Conservation (phyloP, 2,797 vertebrate species). For the Sciurus carolinensis region DNA sequence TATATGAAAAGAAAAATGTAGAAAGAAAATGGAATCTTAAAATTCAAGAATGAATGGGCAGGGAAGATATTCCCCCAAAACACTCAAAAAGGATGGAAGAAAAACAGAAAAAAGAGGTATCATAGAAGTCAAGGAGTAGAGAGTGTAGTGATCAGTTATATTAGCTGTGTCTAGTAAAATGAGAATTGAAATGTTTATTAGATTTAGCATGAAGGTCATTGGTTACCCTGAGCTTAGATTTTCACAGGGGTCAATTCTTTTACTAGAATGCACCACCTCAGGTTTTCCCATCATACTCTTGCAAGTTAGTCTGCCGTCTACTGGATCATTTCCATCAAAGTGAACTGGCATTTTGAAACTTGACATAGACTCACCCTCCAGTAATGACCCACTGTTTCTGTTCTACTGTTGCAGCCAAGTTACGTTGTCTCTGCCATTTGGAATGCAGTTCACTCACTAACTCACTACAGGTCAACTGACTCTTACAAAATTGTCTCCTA, state of each 20-base stretch:
- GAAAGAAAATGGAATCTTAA: neutral
- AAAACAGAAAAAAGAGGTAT: neutral
- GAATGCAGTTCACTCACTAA: neutral
- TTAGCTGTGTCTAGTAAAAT: neutral
- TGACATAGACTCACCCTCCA: neutral
- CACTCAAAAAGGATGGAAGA: neutral
- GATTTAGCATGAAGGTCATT: neutral
- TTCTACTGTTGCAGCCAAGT: neutral
- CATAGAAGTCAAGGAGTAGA: neutral
- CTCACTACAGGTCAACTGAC: neutral
- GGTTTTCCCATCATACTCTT: neutral
- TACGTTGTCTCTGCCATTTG: neutral
- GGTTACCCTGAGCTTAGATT: neutral
- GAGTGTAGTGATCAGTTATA: neutral
- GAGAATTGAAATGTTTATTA: neutral
- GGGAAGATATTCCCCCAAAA: neutral
- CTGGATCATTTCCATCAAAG: neutral
- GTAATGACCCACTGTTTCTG: neutral
- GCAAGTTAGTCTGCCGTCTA: neutral
- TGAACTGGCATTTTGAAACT: neutral
- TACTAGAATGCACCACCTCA: neutral
- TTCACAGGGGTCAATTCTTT: neutral
- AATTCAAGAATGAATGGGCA: neutral
- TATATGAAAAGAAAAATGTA: neutral
- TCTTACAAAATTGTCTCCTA: neutral